phyloP scores from a whole-genome alignment of 2,797 vertebrate genomes.

The Falco naumanni region DNA sequence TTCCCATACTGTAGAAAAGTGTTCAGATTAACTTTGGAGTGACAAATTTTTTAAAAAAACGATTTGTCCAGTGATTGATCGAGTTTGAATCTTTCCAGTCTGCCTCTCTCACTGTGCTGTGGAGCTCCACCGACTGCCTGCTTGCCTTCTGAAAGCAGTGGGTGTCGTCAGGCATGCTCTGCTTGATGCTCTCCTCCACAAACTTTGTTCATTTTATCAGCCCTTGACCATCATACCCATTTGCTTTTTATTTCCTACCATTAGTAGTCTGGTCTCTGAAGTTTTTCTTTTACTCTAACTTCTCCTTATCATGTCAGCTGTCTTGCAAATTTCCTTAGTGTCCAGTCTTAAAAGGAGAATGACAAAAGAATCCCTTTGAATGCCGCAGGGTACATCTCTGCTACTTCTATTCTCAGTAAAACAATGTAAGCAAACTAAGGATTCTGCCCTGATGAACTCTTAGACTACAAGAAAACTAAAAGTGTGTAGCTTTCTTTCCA shows the following conservation, averaged over 20 bases:
- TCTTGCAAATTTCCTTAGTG: not conserved
- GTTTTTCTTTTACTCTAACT: not conserved
- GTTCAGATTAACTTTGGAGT: not conserved
- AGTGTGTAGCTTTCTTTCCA: not conserved
- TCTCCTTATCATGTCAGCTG: not conserved
- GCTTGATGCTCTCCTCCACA: not conserved
- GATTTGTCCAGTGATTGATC: not conserved
- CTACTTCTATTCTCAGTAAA: not conserved
- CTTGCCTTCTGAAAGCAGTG: not conserved
- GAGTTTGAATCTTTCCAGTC: not conserved
- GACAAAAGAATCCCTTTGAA: not conserved
- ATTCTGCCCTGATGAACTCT: not conserved
- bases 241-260: not conserved
- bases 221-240: not conserved
- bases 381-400: not conserved
- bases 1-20: not conserved
- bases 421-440: not conserved
- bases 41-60: not conserved
- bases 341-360: not conserved
- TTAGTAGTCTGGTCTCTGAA: not conserved
- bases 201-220: not conserved
- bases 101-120: not conserved
- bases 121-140: not conserved
- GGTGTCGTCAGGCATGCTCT: not conserved
- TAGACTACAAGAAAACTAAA: not conserved